Evolutionary conservation across 92 coral and sea anemone species (phyloP), one percentile per base, ranked within the genome.

Genomic region (Virgularia gustaviana): DNA sequence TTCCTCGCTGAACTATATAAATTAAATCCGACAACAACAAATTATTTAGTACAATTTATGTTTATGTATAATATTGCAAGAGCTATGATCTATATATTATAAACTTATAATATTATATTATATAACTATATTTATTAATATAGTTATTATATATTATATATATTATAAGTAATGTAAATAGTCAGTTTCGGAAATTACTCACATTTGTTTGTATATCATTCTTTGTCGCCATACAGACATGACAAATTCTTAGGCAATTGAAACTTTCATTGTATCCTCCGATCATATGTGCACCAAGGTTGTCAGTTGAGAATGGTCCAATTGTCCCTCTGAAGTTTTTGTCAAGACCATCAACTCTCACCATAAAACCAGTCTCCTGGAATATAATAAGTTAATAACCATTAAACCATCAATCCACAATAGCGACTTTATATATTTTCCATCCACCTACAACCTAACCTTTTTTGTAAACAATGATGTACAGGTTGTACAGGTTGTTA

Each of bases 161-260:
- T 16, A 41, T 9, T 41, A 41, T 41, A 9, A 41, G 9, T 41
- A 9, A 41, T 41, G 47, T 16, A 41, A 9, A 41, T 9, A 9
- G 16, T 9, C 16, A 16, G 47, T 41, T 41, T 41, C n/a, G 18
- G 16, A 22, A 23, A 16, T 64, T 38, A 22, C 39, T 24, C 36
- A 64, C 91, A 79, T 75, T 79, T 22, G 81, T 79, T 72, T 87
- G 83, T 25, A 72, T 83, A 36, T 77, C 89, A 60, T 35, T 47
- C 38, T 70, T 78, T 33, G 95, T 88, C 9, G 75, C 89, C 95
- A 88, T 81, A 60, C 95, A 88, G 42, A 84, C 25, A 47, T 87
- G 68, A 42, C 89, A 81, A 57, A 85, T 49, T 67, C 91, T 76
- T 23, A 79, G 62, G 20, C 68, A n/a, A 52, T 12, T 71, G 72